These are phyloP conservation scores for Stenotaenia linearis DNA, from an alignment of 2,888 invertebrate genomes.

Conservation along the genomic window DNA sequence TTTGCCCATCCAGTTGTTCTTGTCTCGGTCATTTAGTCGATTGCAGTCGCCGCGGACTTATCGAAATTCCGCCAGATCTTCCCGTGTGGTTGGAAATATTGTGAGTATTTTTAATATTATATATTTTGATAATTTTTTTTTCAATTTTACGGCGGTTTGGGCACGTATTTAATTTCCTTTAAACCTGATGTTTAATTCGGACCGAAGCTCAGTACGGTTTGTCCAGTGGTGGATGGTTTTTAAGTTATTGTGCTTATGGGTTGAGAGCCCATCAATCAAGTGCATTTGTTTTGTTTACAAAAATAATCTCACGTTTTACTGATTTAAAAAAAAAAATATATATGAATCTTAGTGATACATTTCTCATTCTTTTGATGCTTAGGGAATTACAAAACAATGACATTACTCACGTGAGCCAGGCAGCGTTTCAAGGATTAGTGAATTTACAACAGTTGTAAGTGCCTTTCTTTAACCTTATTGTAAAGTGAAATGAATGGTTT, in stretches of 20 bases:
- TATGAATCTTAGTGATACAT: not conserved
- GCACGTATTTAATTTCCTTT: no score
- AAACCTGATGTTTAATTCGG: no score
- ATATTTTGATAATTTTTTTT: no score
- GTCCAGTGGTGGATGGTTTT: not conserved
- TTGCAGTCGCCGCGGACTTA: conserved; percentile 66
- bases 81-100: conserved; percentile 70
- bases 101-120: conserved; percentile 54
- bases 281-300: conserved; percentile 40
- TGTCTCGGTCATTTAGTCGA: conserved; percentile 69
- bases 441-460: conserved; percentile 45
- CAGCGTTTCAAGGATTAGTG: conserved; percentile 42
- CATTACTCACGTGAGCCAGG: conserved; percentile 48
- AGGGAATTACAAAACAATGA: conserved; percentile 53
- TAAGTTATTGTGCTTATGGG: conserved; percentile 27
- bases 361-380: not conserved
- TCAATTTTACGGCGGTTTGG: no score
- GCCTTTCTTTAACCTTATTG: conserved; percentile 11
- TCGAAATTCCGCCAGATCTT: conserved; percentile 62
- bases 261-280: conserved; percentile 29
- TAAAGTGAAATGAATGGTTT: not conserved
- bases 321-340: not conserved
- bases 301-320: conserved; percentile 41
- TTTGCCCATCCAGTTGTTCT: conserved; percentile 63
- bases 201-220: no score